phyloP scores from a whole-genome alignment of 2,797 vertebrate genomes.

The Meriones psammophilus region DNA sequence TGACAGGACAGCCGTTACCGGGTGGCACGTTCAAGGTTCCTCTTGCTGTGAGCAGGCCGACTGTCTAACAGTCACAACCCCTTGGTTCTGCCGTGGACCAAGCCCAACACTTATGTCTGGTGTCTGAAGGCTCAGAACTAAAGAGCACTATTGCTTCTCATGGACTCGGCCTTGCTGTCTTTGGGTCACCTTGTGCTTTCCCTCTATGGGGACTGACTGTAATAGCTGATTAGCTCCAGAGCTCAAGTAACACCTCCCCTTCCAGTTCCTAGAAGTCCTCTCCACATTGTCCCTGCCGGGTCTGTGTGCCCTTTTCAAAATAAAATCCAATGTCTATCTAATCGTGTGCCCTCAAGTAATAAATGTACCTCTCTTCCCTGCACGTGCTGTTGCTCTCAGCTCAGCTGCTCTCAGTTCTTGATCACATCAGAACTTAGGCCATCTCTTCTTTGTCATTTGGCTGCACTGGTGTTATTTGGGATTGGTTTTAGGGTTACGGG shows the following conservation, averaged over 20 bases:
- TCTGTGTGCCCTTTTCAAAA: neutral
- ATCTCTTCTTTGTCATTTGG: neutral
- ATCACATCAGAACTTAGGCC: neutral
- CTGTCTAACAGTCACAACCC: rapidly evolving
- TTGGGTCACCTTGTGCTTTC: neutral
- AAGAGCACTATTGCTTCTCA: neutral
- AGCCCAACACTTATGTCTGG: neutral
- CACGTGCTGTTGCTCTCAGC: rapidly evolving
- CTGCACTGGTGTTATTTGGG: neutral
- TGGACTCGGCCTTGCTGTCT: neutral
- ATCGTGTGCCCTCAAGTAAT: neutral
- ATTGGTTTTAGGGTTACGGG: conserved; percentile 53
- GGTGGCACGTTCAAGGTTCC: neutral
- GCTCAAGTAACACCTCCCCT: neutral
- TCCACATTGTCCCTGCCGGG: neutral
- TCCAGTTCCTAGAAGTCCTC: neutral
- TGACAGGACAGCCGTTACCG: rapidly evolving
- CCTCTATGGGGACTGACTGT: no score
- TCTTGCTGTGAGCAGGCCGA: rapidly evolving
- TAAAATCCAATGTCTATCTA: neutral
- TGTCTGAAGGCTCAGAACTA: neutral
- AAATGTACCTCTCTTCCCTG: neutral
- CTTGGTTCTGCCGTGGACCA: neutral
- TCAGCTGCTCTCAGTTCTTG: neutral
- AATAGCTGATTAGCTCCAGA: neutral